Evolutionary conservation across 2,113 vertebrate species (phyloP).

Genomic region (Colistium nudipinnis): DNA sequence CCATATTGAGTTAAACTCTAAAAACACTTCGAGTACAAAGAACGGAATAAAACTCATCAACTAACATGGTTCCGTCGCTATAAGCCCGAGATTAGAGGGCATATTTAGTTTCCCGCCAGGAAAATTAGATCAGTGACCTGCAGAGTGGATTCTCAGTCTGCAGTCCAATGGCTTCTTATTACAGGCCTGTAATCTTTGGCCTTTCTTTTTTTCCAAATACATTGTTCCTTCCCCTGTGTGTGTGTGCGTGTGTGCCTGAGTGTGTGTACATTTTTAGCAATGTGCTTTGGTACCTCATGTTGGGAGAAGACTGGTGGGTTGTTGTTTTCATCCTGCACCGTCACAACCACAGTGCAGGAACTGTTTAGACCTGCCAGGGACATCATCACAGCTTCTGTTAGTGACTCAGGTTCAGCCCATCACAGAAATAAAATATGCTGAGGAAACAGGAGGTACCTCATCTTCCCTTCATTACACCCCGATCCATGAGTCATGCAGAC

Average conservation of each 20-base stretch:
- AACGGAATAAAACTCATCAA: slow-evolving; percentile 60
- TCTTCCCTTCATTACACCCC: slow-evolving; percentile 49
- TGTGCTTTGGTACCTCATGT: slow-evolving; percentile 73
- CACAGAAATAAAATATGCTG: slow-evolving; percentile 43
- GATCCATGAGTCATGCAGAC: slow-evolving; percentile 57
- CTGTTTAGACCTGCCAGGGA: slow-evolving; percentile 77
- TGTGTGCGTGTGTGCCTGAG: neutral
- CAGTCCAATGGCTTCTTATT: slow-evolving; percentile 34
- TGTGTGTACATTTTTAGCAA: neutral
- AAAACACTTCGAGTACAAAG: slow-evolving; percentile 58
- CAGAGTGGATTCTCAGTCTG: slow-evolving; percentile 34
- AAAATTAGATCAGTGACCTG: slow-evolving; percentile 73
- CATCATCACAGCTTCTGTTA: slow-evolving; percentile 60
- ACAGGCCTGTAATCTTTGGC: slow-evolving; percentile 33
- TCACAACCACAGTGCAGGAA: slow-evolving; percentile 75
- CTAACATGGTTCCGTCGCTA: slow-evolving; percentile 56
- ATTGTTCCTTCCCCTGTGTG: slow-evolving; percentile 19
- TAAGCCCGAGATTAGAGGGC: slow-evolving; percentile 70
- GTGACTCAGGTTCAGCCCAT: slow-evolving; percentile 60
- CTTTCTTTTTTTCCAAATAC: slow-evolving; percentile 16
- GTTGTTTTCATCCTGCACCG: slow-evolving; percentile 80
- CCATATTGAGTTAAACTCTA: slow-evolving; percentile 57
- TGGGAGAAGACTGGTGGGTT: slow-evolving; percentile 77
- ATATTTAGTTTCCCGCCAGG: slow-evolving; percentile 58
- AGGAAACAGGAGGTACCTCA: slow-evolving; percentile 52